Conservation (phyloP, 1,140 invertebrate species). For the Drosophila littoralis region DNA sequence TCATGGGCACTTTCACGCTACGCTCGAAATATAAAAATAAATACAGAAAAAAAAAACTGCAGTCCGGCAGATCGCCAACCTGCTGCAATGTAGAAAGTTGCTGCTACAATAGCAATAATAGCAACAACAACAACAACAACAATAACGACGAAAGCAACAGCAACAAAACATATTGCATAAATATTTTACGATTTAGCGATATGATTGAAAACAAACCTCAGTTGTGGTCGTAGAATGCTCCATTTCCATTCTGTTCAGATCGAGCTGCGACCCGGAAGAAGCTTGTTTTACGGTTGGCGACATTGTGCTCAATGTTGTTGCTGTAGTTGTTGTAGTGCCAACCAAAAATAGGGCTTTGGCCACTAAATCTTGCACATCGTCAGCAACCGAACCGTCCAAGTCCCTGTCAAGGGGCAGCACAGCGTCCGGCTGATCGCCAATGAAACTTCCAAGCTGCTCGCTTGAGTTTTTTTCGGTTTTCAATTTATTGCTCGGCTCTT, state of each 20-base stretch:
- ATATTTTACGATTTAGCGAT: constrained; percentile 18
- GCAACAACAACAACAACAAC: constrained; percentile 23
- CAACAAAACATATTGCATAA: constrained; percentile 48
- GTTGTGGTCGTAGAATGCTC: constrained; percentile 54
- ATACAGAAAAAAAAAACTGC: constrained; percentile 58
- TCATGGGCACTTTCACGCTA: constrained; percentile 66
- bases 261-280: constrained; percentile 61
- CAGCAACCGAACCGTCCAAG: constrained; percentile 6
- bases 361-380: constrained; percentile 50
- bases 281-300: constrained; percentile 19
- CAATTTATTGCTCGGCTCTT: constrained; percentile 47
- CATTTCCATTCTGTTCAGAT: constrained; percentile 39
- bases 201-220: constrained; percentile 54
- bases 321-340: constrained; percentile 50
- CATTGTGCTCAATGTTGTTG: constrained; percentile 6
- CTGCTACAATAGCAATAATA: constrained; percentile 23
- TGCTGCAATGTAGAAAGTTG: constrained; percentile 63
- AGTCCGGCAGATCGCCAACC: constrained; percentile 50
- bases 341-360: constrained; percentile 48
- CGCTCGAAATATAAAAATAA: constrained; percentile 68
- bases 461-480: constrained; percentile 47
- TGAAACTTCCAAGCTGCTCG: neutral
- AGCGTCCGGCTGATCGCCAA: neutral
- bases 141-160: neutral
- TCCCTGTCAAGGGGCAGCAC: constrained; percentile 6